Evolutionary conservation across 2,888 invertebrate species (phyloP).

Genomic region (Papilio protenor): DNA sequence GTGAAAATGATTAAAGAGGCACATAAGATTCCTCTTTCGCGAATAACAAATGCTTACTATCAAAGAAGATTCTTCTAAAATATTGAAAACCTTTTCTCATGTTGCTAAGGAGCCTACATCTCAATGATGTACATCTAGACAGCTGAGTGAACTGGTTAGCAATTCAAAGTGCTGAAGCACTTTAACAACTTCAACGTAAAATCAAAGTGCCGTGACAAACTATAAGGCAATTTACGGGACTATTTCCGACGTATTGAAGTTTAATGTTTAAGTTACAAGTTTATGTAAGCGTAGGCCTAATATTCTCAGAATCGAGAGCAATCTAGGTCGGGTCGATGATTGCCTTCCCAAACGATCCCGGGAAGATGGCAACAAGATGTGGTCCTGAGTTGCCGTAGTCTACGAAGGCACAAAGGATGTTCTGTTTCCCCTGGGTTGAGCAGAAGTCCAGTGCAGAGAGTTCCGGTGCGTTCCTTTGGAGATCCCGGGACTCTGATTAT

Average conservation of each 20-base stretch:
- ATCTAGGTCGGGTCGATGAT: too few species aligned
- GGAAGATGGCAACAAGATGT: too few species aligned
- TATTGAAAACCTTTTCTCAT: background rate
- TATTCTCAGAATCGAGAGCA: background rate
- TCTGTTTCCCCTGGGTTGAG: too few species aligned
- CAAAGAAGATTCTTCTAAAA: too few species aligned
- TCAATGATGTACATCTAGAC: background rate
- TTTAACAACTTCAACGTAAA: constrained; percentile 38
- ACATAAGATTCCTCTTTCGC: background rate
- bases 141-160: constrained; percentile 49
- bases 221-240: constrained; percentile 32
- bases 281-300: constrained; percentile 4
- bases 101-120: background rate
- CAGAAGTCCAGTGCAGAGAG: too few species aligned
- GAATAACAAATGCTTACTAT: too few species aligned
- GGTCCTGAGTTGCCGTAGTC: too few species aligned
- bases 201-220: constrained; percentile 42
- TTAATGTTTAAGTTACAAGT: constrained; percentile 34
- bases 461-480: too few species aligned
- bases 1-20: background rate
- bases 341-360: too few species aligned
- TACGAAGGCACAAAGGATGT: too few species aligned
- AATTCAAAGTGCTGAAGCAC: constrained; percentile 33
- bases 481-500: too few species aligned
- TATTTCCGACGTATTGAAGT: constrained; percentile 32